A percentile compares a stretch with the other conserved stretches of the same genome.
phyloP scores from a whole-genome alignment of 2,113 vertebrate species.

The Cinclus cinclus region DNA sequence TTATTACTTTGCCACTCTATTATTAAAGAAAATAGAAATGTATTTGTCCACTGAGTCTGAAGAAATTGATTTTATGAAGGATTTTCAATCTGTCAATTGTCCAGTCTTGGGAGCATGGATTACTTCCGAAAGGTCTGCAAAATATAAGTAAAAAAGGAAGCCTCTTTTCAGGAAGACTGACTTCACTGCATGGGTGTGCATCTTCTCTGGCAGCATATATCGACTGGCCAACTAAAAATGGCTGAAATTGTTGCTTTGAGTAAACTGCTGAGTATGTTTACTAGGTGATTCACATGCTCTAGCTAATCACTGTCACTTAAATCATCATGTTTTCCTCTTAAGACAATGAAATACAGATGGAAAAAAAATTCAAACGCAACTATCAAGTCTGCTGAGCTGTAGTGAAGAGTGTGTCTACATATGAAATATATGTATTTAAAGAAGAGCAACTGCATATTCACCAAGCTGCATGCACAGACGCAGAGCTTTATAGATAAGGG shows the following conservation, averaged over 20 bases:
- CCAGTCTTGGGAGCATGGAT: not conserved
- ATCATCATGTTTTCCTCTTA: not conserved
- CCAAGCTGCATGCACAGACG: not conserved
- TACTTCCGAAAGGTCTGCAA: not conserved
- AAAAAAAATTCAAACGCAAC: not conserved
- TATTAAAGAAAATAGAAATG: not conserved
- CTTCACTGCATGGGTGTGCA: not conserved
- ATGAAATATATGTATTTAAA: not conserved
- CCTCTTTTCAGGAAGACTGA: not conserved
- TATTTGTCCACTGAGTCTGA: not conserved
- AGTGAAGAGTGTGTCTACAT: not conserved
- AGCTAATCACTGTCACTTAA: not conserved
- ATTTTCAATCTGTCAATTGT: not conserved
- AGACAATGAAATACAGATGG: not conserved
- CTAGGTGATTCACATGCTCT: not conserved
- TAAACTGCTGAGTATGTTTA: not conserved
- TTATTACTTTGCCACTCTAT: not conserved
- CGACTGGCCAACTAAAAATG: not conserved
- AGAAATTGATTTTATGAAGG: not conserved
- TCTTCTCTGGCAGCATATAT: not conserved
- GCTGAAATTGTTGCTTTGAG: not conserved
- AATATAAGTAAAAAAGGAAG: not conserved
- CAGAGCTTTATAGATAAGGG: not conserved
- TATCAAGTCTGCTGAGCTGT: not conserved
- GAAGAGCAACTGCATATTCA: not conserved